Base-by-base conservation (phyloP, 2,113 vertebrate genomes). In the Accipiter virgatus region DNA sequence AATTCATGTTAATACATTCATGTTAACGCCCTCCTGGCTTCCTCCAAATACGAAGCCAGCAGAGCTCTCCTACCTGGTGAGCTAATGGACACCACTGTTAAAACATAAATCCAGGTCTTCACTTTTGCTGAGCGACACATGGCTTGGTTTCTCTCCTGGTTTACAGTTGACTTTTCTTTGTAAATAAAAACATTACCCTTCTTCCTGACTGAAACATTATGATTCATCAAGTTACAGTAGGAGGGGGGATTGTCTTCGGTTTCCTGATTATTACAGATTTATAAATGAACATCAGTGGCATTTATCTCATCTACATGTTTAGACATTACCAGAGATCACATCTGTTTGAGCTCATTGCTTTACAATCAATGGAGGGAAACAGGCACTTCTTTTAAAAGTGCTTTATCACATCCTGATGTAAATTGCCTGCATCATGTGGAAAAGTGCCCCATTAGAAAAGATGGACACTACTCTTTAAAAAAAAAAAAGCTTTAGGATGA, bases 1-100 rank as follows among this genome's bases (percentile, higher is more conserved):
- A 26, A 6, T 8, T 9, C 1, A 1, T 36, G 53, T 50, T 59
- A 52, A 61, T 47, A 56, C 10, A 19, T 13, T 4, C 1, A 2
- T 47, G 32, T 17, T 26, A 40, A 77, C 18, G 22, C 34, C 29
- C 61, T 59, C 36, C 45, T 18, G 47, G 21, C 52, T 55, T 74
- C 65, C 93, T 79, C 43, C 70, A 58, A 72, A 23, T 5, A 62
- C 3, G 1, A 25, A 3, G 6, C 4, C 70, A 85, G 53, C 53
- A 83, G 59, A 66, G 71, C 73, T 70, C 58, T 66, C 40, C 71
- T 40, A 38, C 75, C 34, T 34, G 22, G 31, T 59, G n/a, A 72
- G 62, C 40, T 43, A 56, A 68, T 3, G 27, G 66, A 7, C 27
- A 1, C 31, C 31, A 3, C 1, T 8, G 7, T 11, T 19, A 29